Evolutionary conservation across 2,888 invertebrate genomes (phyloP), one percentile per base, ranked within the genome.

Genomic region (Conus canariensis): DNA sequence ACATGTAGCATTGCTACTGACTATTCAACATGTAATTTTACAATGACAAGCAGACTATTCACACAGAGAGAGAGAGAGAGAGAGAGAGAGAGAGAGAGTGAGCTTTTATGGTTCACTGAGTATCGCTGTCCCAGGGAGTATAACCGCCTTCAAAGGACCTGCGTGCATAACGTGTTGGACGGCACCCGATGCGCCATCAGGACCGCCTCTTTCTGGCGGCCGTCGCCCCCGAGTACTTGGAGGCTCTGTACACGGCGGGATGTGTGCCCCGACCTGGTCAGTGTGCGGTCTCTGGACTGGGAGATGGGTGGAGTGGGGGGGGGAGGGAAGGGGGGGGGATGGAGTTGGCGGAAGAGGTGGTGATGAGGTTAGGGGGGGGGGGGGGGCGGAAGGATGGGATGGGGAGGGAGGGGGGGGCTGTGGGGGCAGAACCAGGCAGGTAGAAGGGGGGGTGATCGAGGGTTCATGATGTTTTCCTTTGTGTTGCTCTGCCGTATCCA

Each of bases 61-160:
- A 30, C 30, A 30, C 30, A 30, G 1, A 45, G 45, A 45, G 45
- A 45, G 45, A 45, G 45, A 45, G 45, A 45, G 45, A 45, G 45
- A 45, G 45, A 45, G 60, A 22, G 80, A 30, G 60, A 60, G 88
- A 82, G 88, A 60, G 88, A 60, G 88, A 30, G 88, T 64, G 82
- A 60, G 60, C 9, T 30, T 9, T 80, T 30, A 64, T 25, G 64
- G 58, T 3, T 22, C 2, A 14, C 16, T 5, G 85, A 3, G 85
- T 60, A 1, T 60, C 12, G 19, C 10, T 58, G 10, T 14, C 5
- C 14, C 59, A n/a, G 25, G 85, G 83, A 22, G 25, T 83, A 83
- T 58, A 83, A 5, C 6, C 3, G 0, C 6, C 83, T 83, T 8
- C 58, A 22, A 2, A 58, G 9, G 30, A 12, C 6, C 12, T 85